These are phyloP conservation scores for Dysdera silvatica DNA, from an alignment of 1,140 invertebrate species.

Conservation along the genomic window DNA sequence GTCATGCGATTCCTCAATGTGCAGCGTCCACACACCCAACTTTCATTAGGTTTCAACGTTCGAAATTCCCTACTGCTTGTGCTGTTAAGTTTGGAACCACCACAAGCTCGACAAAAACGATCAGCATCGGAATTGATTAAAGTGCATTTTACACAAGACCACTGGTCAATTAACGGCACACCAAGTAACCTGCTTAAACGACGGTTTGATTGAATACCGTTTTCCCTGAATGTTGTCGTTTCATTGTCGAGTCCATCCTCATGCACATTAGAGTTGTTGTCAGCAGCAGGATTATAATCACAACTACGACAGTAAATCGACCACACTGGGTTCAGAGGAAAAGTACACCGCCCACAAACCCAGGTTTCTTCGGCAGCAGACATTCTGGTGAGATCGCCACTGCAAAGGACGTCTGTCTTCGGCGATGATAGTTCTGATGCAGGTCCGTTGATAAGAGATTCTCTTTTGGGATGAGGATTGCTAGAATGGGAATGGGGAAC, in stretches of 20 bases:
- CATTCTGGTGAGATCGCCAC: conserved; percentile 19
- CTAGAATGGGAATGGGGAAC: conserved; percentile 10
- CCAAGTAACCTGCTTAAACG: conserved; percentile 9
- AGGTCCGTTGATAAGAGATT: conserved; percentile 7
- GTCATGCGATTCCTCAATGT: conserved; percentile 73
- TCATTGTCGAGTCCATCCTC: conserved; percentile 5
- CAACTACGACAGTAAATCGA: conserved; percentile 70
- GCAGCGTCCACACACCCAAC: conserved; percentile 65
- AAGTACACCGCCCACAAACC: conserved; percentile 78
- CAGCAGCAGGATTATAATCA: conserved; percentile 50
- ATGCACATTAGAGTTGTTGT: conserved; percentile 12
- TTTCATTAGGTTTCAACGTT: conserved; percentile 53
- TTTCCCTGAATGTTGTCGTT: neutral
- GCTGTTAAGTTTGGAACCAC: conserved; percentile 64
- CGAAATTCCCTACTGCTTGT: conserved; percentile 29
- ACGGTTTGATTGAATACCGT: neutral
- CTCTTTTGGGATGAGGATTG: conserved; percentile 16
- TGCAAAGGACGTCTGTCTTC: conserved; percentile 19
- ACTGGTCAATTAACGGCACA: conserved; percentile 45
- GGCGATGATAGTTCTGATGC: conserved; percentile 24
- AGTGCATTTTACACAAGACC: conserved; percentile 82
- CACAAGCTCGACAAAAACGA: conserved; percentile 69
- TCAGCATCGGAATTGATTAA: conserved; percentile 62
- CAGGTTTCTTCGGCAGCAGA: conserved; percentile 45
- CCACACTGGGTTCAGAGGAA: conserved; percentile 74